Evolutionary conservation across 2,888 invertebrate species (phyloP).

Genomic region (Danaus chrysippus): DNA sequence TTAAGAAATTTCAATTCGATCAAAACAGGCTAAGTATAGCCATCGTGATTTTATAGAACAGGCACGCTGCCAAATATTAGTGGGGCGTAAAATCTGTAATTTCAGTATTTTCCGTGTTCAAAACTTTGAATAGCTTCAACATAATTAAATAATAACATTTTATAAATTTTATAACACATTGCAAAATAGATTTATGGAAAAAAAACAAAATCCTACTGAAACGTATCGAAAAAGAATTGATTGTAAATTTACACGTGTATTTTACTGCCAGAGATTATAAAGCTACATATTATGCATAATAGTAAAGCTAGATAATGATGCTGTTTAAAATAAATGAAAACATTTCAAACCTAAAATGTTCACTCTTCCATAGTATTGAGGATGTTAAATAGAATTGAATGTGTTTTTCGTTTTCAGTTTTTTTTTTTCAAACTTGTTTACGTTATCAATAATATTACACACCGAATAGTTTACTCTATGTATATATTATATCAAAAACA

Average conservation of each 20-base stretch:
- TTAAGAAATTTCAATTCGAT: conserved; percentile 22
- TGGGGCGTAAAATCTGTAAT: conserved; percentile 26
- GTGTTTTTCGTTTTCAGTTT: background rate
- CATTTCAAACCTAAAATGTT: too few relatives aligned
- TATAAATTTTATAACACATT: too few relatives aligned
- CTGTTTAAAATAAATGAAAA: too few relatives aligned
- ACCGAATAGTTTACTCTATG: background rate
- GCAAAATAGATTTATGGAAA: too few relatives aligned
- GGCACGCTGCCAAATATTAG: conserved; percentile 29
- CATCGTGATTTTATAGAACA: conserved; percentile 27
- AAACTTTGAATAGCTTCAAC: conserved; percentile 4
- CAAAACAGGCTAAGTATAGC: conserved; percentile 14
- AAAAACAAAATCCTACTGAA: too few relatives aligned
- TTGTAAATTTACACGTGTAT: too few relatives aligned
- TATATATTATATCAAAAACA: conserved; percentile 8
- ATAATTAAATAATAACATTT: background rate
- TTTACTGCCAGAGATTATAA: too few relatives aligned
- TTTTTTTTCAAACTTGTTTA: background rate
- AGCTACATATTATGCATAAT: too few relatives aligned
- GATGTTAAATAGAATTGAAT: too few relatives aligned
- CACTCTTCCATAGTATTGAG: too few relatives aligned
- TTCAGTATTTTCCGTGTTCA: conserved; percentile 18
- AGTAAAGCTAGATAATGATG: too few relatives aligned
- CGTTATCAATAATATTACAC: background rate
- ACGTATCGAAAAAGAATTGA: too few relatives aligned